Evolutionary conservation across 2,888 invertebrate genomes (phyloP).

Genomic region (Rhingia rostrata): DNA sequence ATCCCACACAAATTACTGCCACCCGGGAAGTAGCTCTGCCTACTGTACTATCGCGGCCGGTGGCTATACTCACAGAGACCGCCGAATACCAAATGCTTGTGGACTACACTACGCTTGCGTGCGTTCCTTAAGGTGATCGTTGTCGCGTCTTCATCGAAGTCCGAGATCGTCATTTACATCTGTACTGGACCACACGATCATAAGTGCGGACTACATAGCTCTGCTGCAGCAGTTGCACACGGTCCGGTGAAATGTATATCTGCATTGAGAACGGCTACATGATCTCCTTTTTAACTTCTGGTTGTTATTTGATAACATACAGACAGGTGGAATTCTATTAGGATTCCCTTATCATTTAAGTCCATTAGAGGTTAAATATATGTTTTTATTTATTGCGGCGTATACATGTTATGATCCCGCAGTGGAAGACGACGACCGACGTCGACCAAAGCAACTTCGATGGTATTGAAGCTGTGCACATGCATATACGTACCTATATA

Average conservation of each 20-base stretch:
- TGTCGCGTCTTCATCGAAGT: conserved; percentile 67
- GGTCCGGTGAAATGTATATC: conserved; percentile 49
- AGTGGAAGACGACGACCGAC: conserved; percentile 19
- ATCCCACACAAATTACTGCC: conserved; percentile 70
- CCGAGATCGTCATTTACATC: conserved; percentile 70
- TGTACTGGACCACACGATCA: conserved; percentile 68
- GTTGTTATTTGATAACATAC: conserved; percentile 76
- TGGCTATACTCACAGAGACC: conserved; percentile 12
- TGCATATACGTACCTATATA: background rate
- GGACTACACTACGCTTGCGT: conserved; percentile 8
- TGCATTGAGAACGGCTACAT: conserved; percentile 69
- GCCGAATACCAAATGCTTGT: conserved; percentile 18
- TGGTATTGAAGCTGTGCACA: background rate
- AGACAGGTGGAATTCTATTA: conserved; percentile 76
- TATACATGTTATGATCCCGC: conserved; percentile 54
- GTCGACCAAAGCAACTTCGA: conserved; percentile 13
- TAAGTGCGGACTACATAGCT: conserved; percentile 26
- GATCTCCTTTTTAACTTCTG: conserved; percentile 76
- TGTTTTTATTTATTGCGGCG: conserved; percentile 70
- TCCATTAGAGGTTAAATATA: conserved; percentile 77
- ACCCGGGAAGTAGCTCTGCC: conserved; percentile 38
- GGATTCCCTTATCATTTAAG: conserved; percentile 76
- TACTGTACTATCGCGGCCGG: conserved; percentile 19
- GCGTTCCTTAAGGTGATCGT: conserved; percentile 28
- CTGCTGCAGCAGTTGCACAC: conserved; percentile 3